These are phyloP conservation scores for Holocentrus rufus DNA, from an alignment of 2,797 vertebrate genomes.

Conservation along the genomic window DNA sequence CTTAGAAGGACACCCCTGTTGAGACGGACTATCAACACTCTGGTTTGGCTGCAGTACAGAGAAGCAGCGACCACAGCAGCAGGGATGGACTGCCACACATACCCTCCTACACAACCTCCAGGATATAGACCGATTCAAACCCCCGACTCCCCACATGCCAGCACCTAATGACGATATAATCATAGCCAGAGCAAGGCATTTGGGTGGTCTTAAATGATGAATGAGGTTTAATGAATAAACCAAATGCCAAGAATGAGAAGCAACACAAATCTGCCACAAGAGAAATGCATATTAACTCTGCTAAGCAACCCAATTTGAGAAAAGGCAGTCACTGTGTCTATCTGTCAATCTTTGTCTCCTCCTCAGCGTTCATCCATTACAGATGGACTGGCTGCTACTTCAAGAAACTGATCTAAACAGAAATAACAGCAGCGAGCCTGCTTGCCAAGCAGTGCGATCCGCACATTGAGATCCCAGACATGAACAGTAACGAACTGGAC, in stretches of 20 bases:
- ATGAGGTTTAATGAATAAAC: constrained; percentile 19
- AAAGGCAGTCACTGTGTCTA: constrained; percentile 15
- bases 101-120: constrained; percentile 49
- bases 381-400: constrained; percentile 32
- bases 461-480: constrained; percentile 55
- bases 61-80: constrained; percentile 37
- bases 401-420: constrained; percentile 40
- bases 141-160: constrained; percentile 41
- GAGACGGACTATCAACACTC: constrained; percentile 45
- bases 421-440: constrained; percentile 34
- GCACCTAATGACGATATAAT: constrained; percentile 65
- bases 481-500: constrained; percentile 53
- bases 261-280: constrained; percentile 24
- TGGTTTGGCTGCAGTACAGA: constrained; percentile 37
- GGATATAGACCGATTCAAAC: constrained; percentile 43
- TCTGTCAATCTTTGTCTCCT: constrained; percentile 36
- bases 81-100: constrained; percentile 29
- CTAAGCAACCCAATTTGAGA: constrained; percentile 7
- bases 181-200: constrained; percentile 43
- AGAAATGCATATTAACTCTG: constrained; percentile 4
- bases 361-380: constrained; percentile 27
- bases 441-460: constrained; percentile 47
- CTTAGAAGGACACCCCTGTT: constrained; percentile 44
- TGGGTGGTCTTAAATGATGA: constrained; percentile 65
- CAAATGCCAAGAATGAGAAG: constrained; percentile 25